These are phyloP conservation scores for Ericerus pela DNA, from an alignment of 1,140 invertebrate species.

Conservation along the genomic window DNA sequence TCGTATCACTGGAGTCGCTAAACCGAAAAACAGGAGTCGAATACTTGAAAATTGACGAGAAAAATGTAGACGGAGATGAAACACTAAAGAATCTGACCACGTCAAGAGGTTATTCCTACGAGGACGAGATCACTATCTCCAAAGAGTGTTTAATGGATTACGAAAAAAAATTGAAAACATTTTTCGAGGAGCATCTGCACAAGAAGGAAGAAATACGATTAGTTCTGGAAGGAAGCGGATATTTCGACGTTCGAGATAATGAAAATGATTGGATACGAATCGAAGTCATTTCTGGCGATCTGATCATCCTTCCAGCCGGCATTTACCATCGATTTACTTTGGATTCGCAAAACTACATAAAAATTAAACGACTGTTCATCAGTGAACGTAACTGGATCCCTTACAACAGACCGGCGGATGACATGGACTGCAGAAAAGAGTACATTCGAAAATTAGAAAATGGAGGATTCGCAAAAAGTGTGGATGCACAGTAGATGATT, in stretches of 20 bases:
- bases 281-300: slow-evolving; percentile 63
- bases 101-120: slow-evolving; percentile 72
- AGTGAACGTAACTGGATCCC: slow-evolving; percentile 87
- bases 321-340: slow-evolving; percentile 96
- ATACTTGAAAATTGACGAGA: slow-evolving; percentile 67
- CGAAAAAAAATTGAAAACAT: slow-evolving; percentile 75
- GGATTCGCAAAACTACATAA: slow-evolving; percentile 86
- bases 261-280: slow-evolving; percentile 91
- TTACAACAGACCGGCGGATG: slow-evolving; percentile 72
- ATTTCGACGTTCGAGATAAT: slow-evolving; percentile 86
- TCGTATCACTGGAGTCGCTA: slow-evolving; percentile 48
- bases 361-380: slow-evolving; percentile 71
- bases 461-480: no score
- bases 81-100: no score
- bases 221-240: slow-evolving; percentile 71
- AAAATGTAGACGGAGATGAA: no score
- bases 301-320: slow-evolving; percentile 86
- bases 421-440: slow-evolving; percentile 57
- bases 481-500: no score
- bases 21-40: slow-evolving; percentile 57
- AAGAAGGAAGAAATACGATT: slow-evolving; percentile 94
- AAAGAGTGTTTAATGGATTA: slow-evolving; percentile 72
- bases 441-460: slow-evolving; percentile 37
- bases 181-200: slow-evolving; percentile 90
- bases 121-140: slow-evolving; percentile 75